Percentiles rank a stretch among this genome's conserved stretches.
These are phyloP conservation scores for Fundulus diaphanus DNA, from an alignment of 2,797 vertebrate species.

Conservation along the genomic window DNA sequence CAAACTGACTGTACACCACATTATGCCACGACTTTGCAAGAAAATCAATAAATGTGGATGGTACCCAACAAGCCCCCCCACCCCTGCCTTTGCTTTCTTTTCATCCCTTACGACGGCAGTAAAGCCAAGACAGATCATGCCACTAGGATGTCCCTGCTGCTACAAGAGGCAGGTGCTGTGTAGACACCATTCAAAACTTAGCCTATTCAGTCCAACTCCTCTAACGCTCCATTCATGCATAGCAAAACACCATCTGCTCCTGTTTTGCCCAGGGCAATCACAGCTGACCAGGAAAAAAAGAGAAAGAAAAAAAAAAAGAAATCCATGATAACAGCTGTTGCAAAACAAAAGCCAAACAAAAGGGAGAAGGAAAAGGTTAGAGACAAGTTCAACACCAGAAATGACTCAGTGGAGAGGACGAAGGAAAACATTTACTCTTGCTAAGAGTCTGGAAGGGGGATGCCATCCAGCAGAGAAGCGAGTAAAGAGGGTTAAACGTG, in stretches of 20 bases:
- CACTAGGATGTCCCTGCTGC: constrained; percentile 88
- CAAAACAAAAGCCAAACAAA: constrained; percentile 99
- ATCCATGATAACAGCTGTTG: constrained; percentile 99
- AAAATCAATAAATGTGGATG: constrained; percentile 97
- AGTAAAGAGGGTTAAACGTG: constrained; percentile 83
- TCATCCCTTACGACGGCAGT: constrained; percentile 68
- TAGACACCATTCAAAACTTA: constrained; percentile 99
- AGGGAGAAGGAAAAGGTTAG: constrained; percentile 93
- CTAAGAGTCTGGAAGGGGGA: constrained; percentile 54
- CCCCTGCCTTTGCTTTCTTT: constrained; percentile 61
- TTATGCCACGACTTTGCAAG: constrained; percentile 90
- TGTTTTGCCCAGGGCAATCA: constrained; percentile 99
- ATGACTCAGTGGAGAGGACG: constrained; percentile 86
- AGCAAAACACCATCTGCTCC: constrained; percentile 99
- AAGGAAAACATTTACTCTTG: constrained; percentile 83
- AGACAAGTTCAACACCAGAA: constrained; percentile 89
- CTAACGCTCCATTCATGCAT: constrained; percentile 99
- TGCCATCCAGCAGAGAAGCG: constrained; percentile 70
- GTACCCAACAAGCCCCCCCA: constrained; percentile 82
- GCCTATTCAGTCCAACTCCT: constrained; percentile 99
- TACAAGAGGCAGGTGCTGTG: constrained; percentile 98
- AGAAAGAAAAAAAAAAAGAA: constrained; percentile 86
- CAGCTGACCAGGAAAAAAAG: constrained; percentile 97
- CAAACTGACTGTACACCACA: constrained; percentile 92
- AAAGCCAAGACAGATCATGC: constrained; percentile 86